Conservation (phyloP, 2,113 vertebrate species). For the Siphamia tubifer region DNA sequence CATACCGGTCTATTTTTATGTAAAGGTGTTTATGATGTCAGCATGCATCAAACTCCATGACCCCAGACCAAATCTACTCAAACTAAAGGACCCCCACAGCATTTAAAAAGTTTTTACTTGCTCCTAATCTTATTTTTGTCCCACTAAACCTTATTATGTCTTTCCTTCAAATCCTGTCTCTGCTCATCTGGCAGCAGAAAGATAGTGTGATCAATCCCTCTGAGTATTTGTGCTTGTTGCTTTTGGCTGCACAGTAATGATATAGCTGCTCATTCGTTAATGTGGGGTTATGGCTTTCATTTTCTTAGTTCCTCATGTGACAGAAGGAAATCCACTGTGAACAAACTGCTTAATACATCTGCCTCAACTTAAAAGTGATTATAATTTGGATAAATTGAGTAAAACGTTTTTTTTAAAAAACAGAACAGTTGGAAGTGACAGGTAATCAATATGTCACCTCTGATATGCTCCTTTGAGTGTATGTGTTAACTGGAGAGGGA, state of each 20-base stretch:
- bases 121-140: neutral
- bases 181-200: constrained; percentile 24
- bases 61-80: neutral
- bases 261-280: constrained; percentile 20
- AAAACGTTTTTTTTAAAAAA: too few relatives aligned
- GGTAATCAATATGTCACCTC: too few relatives aligned
- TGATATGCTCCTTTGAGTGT: too few relatives aligned
- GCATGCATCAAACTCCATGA: neutral
- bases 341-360: too few relatives aligned
- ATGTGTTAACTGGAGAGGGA: too few relatives aligned
- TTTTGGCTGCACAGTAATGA: constrained; percentile 37
- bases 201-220: constrained; percentile 40
- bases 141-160: neutral
- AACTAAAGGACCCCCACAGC: constrained; percentile 2
- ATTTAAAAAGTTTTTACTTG: constrained; percentile 10
- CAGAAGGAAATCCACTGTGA: neutral
- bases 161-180: neutral
- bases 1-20: neutral
- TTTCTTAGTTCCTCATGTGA: neutral
- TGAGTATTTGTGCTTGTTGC: constrained; percentile 18
- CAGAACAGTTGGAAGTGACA: too few relatives aligned
- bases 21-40: neutral
- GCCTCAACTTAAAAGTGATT: too few relatives aligned
- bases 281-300: neutral
- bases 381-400: too few relatives aligned